phyloP scores from a whole-genome alignment of 2,888 invertebrate genomes.

The Oxytorus armatus region DNA sequence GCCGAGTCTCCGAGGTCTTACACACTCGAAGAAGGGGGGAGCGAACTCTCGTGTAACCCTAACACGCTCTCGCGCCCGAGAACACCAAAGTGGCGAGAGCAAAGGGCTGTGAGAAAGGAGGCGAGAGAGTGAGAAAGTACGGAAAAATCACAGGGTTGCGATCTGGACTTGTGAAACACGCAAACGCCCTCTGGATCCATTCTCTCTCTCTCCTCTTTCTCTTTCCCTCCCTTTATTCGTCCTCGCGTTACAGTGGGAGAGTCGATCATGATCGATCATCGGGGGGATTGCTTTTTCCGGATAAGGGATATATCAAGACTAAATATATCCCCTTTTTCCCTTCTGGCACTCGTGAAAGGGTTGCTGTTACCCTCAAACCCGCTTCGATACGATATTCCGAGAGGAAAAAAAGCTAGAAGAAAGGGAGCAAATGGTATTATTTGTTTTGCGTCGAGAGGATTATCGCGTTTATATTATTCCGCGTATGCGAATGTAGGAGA shows the following conservation, averaged over 20 bases:
- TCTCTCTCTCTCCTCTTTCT: constrained; percentile 68
- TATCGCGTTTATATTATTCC: constrained; percentile 82
- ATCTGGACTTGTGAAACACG: constrained; percentile 71
- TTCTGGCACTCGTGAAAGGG: constrained; percentile 62
- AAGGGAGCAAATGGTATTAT: constrained; percentile 73
- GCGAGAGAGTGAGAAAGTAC: constrained; percentile 26
- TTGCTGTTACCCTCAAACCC: constrained; percentile 54
- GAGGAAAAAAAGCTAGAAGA: constrained; percentile 49
- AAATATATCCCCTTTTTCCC: constrained; percentile 60
- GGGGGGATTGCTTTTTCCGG: constrained; percentile 74
- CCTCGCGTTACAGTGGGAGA: constrained; percentile 61
- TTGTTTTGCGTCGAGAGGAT: constrained; percentile 83
- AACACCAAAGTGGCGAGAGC: constrained; percentile 64
- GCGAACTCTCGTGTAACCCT: constrained; percentile 69
- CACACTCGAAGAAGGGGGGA: constrained; percentile 51
- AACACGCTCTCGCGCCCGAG: constrained; percentile 65
- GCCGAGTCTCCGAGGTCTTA: constrained; percentile 58
- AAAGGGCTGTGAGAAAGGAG: constrained; percentile 69
- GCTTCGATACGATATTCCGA: constrained; percentile 45
- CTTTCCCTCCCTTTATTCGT: constrained; percentile 34
- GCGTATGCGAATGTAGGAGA: constrained; percentile 32
- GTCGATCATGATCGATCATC: constrained; percentile 83
- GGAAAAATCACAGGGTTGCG: constrained; percentile 59
- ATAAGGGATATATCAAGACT: constrained; percentile 78
- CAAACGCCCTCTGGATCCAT: constrained; percentile 67